phyloP scores from a whole-genome alignment of 2,797 vertebrate genomes.

The Bryconaethiops microstoma region DNA sequence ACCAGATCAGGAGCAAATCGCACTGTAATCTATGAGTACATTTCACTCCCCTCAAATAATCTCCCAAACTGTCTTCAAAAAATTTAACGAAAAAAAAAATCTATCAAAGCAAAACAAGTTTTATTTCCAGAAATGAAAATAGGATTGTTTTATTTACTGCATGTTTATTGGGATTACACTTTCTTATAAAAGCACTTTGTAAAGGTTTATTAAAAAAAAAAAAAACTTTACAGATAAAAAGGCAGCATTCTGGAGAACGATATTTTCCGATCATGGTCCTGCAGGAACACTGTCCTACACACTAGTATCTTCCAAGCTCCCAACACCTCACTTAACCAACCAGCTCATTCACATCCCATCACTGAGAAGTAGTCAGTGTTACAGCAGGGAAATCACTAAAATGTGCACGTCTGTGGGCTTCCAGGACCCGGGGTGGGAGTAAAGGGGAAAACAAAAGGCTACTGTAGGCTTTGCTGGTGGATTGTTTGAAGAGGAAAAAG shows the following conservation, averaged over 20 bases:
- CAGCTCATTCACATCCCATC: too few species aligned
- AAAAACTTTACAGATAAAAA: constrained; percentile 50
- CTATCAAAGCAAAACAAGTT: too few species aligned
- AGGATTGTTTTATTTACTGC: constrained; percentile 9
- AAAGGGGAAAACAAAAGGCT: constrained; percentile 1
- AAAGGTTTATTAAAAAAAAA: constrained; percentile 45
- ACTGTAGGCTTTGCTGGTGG: constrained; percentile 15
- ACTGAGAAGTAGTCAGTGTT: too few species aligned
- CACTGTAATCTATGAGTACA: neutral
- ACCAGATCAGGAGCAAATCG: constrained; percentile 1
- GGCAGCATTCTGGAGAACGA: constrained; percentile 35
- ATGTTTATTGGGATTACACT: constrained; percentile 59
- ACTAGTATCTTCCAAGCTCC: too few species aligned
- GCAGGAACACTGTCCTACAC: neutral
- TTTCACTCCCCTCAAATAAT: neutral
- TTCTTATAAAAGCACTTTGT: constrained; percentile 56
- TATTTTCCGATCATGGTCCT: neutral
- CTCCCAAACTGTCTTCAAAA: too few species aligned
- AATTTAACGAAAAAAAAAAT: too few species aligned
- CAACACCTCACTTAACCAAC: too few species aligned
- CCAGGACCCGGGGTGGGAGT: neutral
- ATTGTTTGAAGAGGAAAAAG: constrained; percentile 1
- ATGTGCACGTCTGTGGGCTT: too few species aligned
- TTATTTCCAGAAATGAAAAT: constrained; percentile 11
- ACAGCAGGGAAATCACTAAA: too few species aligned